Percentiles rank a stretch among this genome's conserved stretches.
These are phyloP conservation scores for Xestia rhomboidea DNA, from an alignment of 2,888 invertebrate species.

Conservation along the genomic window DNA sequence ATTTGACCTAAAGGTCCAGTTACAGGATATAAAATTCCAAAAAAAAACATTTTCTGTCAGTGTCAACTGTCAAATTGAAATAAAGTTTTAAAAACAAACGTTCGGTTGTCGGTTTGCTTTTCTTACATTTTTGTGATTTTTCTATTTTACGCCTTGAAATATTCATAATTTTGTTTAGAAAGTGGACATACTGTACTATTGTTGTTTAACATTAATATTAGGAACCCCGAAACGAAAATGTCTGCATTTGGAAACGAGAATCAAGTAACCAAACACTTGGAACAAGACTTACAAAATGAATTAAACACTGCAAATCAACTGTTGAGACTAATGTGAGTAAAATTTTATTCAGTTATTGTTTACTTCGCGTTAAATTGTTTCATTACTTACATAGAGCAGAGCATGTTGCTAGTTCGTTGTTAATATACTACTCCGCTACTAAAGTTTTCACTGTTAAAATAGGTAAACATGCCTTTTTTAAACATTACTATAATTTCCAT, in stretches of 20 bases:
- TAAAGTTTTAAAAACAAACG: slow-evolving; percentile 22
- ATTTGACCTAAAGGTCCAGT: no score
- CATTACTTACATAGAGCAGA: not conserved
- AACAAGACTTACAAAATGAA: slow-evolving; percentile 85
- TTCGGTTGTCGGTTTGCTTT: not conserved
- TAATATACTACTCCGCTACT: not conserved
- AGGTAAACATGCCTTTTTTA: not conserved
- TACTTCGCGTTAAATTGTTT: not conserved
- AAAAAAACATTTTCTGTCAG: no score
- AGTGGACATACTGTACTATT: not conserved
- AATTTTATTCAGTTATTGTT: not conserved
- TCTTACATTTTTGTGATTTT: not conserved
- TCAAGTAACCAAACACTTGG: slow-evolving; percentile 73
- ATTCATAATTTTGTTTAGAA: not conserved
- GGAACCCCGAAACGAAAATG: slow-evolving; percentile 49
- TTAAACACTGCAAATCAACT: slow-evolving; percentile 82
- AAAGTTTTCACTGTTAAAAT: no score
- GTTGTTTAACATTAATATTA: not conserved
- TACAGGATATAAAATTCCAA: no score
- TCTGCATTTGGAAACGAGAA: slow-evolving; percentile 54
- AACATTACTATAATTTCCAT: not conserved
- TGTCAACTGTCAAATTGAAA: not conserved
- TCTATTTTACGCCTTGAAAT: not conserved
- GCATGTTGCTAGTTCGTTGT: not conserved
- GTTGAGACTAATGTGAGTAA: slow-evolving; percentile 81